Conservation (phyloP, 35 echinoderm and acorn worm genomes). For the Diadema setosum region DNA sequence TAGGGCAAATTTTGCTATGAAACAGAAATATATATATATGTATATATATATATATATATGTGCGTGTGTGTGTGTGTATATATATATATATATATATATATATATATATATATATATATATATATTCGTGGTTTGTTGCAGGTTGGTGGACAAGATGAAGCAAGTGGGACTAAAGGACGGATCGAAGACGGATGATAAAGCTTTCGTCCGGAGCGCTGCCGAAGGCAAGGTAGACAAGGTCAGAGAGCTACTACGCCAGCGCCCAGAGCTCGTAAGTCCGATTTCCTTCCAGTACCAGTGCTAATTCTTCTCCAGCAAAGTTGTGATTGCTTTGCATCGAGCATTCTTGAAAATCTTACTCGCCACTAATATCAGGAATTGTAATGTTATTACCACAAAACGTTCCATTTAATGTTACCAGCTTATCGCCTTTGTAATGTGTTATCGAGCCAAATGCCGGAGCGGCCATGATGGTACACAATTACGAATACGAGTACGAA, state of each 20-base stretch:
- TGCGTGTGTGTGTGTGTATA: too few relatives aligned
- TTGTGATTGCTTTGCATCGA: not conserved
- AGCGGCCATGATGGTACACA: too few relatives aligned
- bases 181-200: not conserved
- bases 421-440: not conserved
- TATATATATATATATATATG: too few relatives aligned
- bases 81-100: too few relatives aligned
- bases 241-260: not conserved
- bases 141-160: not conserved
- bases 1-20: too few relatives aligned
- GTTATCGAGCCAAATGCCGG: not conserved
- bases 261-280: slow-evolving; percentile 38
- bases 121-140: too few relatives aligned
- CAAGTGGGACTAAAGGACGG: not conserved
- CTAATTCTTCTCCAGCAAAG: not conserved
- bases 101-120: too few relatives aligned
- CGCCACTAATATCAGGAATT: not conserved
- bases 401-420: not conserved
- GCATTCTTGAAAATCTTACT: not conserved
- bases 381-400: too few relatives aligned
- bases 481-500: too few relatives aligned
- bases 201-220: not conserved
- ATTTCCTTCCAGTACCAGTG: too few relatives aligned
- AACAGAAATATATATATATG: too few relatives aligned
- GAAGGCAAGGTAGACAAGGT: slow-evolving; percentile 13